Evolutionary conservation across 2,113 vertebrate genomes (phyloP).

Genomic region (Macaca mulatta): DNA sequence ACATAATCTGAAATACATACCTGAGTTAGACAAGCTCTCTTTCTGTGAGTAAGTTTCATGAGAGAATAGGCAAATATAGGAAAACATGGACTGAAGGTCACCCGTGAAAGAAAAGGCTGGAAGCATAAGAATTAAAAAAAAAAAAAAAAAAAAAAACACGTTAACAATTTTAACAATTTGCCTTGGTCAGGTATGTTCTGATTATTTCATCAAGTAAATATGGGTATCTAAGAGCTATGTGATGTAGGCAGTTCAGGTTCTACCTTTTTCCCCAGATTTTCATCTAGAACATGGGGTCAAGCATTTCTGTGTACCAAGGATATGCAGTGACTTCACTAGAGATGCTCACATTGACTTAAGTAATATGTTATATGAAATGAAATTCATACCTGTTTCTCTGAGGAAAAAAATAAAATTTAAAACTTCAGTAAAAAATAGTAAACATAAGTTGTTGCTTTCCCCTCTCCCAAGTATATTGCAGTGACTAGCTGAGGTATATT

Average conservation of each 20-base stretch:
- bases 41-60: conserved; percentile 37
- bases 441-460: not conserved
- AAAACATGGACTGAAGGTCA: not conserved
- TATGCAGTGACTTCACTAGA: not conserved
- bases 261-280: not conserved
- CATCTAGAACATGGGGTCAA: not conserved
- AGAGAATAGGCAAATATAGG: conserved; percentile 21
- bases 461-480: not conserved
- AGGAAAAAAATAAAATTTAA: not conserved
- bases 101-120: not conserved
- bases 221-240: not conserved
- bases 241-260: not conserved
- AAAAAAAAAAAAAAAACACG: no score
- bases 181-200: not conserved
- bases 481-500: not conserved
- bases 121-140: not conserved
- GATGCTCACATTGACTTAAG: not conserved
- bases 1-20: conserved; percentile 22
- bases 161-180: not conserved
- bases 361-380: not conserved
- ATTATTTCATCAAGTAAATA: not conserved
- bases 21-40: conserved; percentile 41
- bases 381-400: not conserved
- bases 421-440: not conserved
- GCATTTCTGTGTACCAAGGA: not conserved